Conservation (phyloP, 2,797 vertebrate species). For the Hydrocynus forskahlii region DNA sequence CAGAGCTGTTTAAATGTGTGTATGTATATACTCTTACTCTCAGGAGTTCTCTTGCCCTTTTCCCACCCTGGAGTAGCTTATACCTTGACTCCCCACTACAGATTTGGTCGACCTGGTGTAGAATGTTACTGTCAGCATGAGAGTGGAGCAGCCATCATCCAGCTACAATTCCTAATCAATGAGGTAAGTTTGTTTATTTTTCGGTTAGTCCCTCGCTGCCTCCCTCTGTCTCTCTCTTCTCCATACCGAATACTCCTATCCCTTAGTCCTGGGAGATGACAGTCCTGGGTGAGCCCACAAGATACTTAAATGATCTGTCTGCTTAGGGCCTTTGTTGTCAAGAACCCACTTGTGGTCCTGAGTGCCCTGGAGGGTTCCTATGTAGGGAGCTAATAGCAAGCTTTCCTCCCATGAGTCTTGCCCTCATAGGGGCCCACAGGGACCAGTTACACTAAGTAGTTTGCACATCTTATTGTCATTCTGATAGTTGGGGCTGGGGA, state of each 20-base stretch:
- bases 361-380: constrained; percentile 42
- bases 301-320: constrained; percentile 41
- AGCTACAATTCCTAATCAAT: constrained; percentile 98
- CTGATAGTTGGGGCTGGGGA: constrained; percentile 7
- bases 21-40: neutral
- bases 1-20: no score
- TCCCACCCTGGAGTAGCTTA: constrained; percentile 2
- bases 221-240: constrained; percentile 15
- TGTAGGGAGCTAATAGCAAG: constrained; percentile 39
- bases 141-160: constrained; percentile 93
- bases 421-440: constrained; percentile 38
- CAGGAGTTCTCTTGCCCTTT: neutral
- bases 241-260: constrained; percentile 11
- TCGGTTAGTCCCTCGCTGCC: neutral
- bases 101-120: constrained; percentile 95
- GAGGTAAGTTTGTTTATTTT: constrained; percentile 82
- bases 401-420: constrained; percentile 29
- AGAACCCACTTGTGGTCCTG: constrained; percentile 46
- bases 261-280: constrained; percentile 20
- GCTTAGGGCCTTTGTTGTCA: constrained; percentile 36
- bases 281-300: constrained; percentile 41
- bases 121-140: constrained; percentile 98
- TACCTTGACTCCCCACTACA: constrained; percentile 87
- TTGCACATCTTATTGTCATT: constrained; percentile 7
- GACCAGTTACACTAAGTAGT: constrained; percentile 37